Evolutionary conservation across 2,888 invertebrate genomes (phyloP), one percentile per base, ranked within the genome.

Genomic region (Listrodromus nycthemerus): DNA sequence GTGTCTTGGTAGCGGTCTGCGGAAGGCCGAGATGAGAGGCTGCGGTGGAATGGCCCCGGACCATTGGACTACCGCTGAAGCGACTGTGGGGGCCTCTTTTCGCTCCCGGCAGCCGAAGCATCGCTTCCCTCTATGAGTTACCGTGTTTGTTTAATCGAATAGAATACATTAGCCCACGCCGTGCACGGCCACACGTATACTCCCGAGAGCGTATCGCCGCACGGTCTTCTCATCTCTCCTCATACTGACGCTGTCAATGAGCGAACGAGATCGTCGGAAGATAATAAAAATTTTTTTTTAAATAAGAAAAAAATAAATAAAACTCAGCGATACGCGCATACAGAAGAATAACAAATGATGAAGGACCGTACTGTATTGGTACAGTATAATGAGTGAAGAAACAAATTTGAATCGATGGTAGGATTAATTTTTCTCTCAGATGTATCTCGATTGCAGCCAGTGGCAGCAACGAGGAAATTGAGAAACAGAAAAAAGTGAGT

Each of bases 101-200:
- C 69, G 58, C 50, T 78, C 61, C 27, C 65, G 66, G 67, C 77
- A 66, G 52, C 52, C 69, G 16, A 48, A 10, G 70, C 63, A 69
- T 63, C 74, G 41, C 63, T 67, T 79, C 77, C 83, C 83, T 83
- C 85, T 87, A 86, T 85, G 87, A 87, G 84, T 86, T 88, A 86
- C 86, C 86, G 89, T 89, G 89, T 89, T 90, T 89, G 87, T 90
- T 90, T 90, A 90, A 90, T 90, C 90, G 88, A 89, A 89, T 89
- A 88, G 90, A 90, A 90, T 90, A 90, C 89, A 90, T 90, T 90
- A 90, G 87, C 90, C 90, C 89, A 89, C 89, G 89, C 87, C 82
- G 81, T 84, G 87, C 87, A 87, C 87, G 86, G 73, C 77, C 69
- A 69, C 45, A 63, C 58, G 48, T 75, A 78, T 71, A 41, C 70